Evolutionary conservation across 2,113 vertebrate genomes (phyloP).

Genomic region (Synchiropus splendidus): DNA sequence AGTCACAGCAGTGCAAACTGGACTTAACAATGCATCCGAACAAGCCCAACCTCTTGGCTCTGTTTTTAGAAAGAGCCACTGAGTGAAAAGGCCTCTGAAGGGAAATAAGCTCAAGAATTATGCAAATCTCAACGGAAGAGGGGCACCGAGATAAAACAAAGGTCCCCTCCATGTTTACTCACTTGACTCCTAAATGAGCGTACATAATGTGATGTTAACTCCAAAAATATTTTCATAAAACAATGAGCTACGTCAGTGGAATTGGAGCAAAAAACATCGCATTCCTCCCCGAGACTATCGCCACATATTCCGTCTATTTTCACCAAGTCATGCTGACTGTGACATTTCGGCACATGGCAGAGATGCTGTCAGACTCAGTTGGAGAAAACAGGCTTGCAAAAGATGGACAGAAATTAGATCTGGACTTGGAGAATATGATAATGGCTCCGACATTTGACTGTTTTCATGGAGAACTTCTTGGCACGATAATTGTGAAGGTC

Average conservation of each 20-base stretch:
- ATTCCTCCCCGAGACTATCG: conserved; percentile 4
- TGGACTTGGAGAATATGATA: background rate
- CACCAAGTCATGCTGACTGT: conserved; percentile 17
- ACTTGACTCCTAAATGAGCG: conserved; percentile 53
- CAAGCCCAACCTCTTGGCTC: conserved; percentile 22
- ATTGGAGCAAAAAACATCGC: conserved; percentile 9
- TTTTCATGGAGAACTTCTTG: no score
- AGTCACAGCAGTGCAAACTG: conserved; percentile 14
- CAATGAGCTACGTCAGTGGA: conserved; percentile 13
- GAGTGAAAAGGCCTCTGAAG: conserved; percentile 25
- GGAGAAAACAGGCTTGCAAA: conserved; percentile 7
- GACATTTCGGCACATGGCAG: conserved; percentile 34
- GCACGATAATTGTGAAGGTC: no score
- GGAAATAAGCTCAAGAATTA: conserved; percentile 30
- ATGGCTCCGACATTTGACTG: conserved; percentile 1
- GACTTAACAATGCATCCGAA: conserved; percentile 12
- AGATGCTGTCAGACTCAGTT: conserved; percentile 16
- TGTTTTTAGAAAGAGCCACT: conserved; percentile 22
- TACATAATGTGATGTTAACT: conserved; percentile 40
- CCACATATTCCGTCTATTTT: conserved; percentile 9
- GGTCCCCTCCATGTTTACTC: conserved; percentile 42
- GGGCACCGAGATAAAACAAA: conserved; percentile 37
- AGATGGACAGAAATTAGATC: no score
- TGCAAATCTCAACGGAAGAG: conserved; percentile 30
- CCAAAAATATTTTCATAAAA: conserved; percentile 35